These are phyloP conservation scores for Poeciliopsis gracilis DNA, from an alignment of 2,797 vertebrate species.

Conservation along the genomic window DNA sequence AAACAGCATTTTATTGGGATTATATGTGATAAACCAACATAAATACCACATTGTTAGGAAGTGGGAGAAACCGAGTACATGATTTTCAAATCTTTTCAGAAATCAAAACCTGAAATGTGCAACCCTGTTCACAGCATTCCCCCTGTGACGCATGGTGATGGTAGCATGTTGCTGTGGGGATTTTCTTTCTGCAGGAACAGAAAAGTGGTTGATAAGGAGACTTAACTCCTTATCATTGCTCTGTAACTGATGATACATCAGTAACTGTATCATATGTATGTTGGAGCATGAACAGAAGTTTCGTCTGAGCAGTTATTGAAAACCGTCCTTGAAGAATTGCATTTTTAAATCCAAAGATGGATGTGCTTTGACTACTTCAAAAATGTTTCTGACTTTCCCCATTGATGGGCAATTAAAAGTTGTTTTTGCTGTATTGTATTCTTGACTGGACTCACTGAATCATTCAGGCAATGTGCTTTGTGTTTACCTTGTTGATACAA, in stretches of 20 bases:
- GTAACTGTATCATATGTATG: too few relatives aligned
- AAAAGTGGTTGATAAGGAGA: background rate
- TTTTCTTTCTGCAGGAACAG: background rate
- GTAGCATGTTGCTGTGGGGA: background rate
- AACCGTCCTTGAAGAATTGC: too few relatives aligned
- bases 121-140: background rate
- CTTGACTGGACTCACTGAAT: too few relatives aligned
- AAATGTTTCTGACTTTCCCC: too few relatives aligned
- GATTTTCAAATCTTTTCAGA: background rate
- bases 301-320: background rate
- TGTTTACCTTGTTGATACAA: background rate
- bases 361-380: background rate
- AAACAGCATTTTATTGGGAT: background rate
- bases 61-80: background rate
- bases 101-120: background rate
- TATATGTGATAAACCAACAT: background rate
- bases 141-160: background rate
- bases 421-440: too few relatives aligned
- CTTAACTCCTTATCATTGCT: background rate
- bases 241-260: background rate
- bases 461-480: background rate
- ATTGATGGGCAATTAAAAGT: too few relatives aligned
- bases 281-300: background rate
- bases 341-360: background rate
- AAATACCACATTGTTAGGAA: background rate